phyloP scores from a whole-genome alignment of 2,888 invertebrate genomes.

The Morpho achilles region DNA sequence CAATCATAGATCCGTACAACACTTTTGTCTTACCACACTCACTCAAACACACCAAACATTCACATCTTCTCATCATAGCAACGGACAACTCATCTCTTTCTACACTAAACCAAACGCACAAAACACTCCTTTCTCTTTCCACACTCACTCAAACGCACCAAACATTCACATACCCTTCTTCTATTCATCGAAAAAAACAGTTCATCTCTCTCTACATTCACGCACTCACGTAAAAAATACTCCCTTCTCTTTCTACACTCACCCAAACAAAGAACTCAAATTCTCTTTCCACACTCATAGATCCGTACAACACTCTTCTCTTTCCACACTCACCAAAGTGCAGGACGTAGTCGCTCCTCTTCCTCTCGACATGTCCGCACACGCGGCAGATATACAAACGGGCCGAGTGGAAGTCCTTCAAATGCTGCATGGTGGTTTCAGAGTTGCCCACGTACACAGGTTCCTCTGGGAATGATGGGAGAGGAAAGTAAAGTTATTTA shows the following conservation, averaged over 20 bases:
- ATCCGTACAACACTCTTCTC: neutral
- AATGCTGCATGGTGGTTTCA: conserved; percentile 80
- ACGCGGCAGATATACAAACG: conserved; percentile 84
- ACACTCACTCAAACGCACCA: no score
- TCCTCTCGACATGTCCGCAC: conserved; percentile 83
- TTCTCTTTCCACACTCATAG: neutral
- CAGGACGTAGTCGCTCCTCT: conserved; percentile 79
- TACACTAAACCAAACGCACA: no score
- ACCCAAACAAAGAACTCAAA: neutral
- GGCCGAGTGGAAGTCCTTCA: conserved; percentile 80
- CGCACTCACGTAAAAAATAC: neutral
- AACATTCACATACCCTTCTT: no score
- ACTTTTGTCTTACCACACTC: no score
- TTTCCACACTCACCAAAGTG: conserved; percentile 74
- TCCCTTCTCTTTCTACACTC: neutral
- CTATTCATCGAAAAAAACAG: no score
- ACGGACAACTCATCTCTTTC: no score
- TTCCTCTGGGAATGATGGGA: conserved; percentile 2
- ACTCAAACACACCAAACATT: no score
- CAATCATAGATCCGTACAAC: neutral
- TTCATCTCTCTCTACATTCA: neutral
- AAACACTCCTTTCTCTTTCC: no score
- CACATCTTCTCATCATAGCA: no score
- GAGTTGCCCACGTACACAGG: conserved; percentile 61
- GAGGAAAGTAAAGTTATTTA: no score